Conservation (phyloP, 2,113 vertebrate species). For the Corydoras maculifer region DNA sequence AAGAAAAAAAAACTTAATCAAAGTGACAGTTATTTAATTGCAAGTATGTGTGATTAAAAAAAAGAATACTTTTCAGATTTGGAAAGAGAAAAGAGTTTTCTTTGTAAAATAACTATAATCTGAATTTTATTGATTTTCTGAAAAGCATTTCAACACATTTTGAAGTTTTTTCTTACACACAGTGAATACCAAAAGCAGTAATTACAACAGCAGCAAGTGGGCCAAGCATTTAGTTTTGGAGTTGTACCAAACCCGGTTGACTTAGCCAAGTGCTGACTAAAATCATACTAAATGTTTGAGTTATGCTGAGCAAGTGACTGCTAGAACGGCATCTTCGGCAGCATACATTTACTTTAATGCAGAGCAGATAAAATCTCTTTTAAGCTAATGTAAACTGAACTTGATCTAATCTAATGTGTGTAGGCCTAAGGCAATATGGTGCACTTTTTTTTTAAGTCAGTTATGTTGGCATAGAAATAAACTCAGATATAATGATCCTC, state of each 20-base stretch:
- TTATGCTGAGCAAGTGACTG: background rate
- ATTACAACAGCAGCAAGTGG: background rate
- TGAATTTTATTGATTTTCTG: no score
- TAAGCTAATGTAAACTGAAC: background rate
- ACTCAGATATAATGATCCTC: no score
- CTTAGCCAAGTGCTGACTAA: background rate
- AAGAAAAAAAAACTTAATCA: no score
- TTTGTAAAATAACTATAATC: no score
- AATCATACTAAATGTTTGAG: background rate
- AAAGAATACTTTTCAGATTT: no score
- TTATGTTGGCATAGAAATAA: no score
- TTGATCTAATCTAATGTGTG: no score
- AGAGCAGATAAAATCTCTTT: background rate
- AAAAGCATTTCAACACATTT: background rate
- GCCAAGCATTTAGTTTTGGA: background rate
- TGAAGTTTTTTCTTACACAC: background rate
- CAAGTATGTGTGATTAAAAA: no score
- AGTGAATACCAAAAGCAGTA: background rate
- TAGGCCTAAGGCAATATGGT: no score
- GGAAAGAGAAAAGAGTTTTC: no score
- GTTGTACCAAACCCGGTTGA: background rate
- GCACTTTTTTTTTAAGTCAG: no score
- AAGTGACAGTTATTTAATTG: no score
- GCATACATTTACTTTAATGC: background rate
- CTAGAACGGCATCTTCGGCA: background rate